Percentiles rank a stretch among this genome's conserved stretches.
Evolutionary conservation across 2,888 invertebrate species (phyloP).

Genomic region (Thelaira solivaga): DNA sequence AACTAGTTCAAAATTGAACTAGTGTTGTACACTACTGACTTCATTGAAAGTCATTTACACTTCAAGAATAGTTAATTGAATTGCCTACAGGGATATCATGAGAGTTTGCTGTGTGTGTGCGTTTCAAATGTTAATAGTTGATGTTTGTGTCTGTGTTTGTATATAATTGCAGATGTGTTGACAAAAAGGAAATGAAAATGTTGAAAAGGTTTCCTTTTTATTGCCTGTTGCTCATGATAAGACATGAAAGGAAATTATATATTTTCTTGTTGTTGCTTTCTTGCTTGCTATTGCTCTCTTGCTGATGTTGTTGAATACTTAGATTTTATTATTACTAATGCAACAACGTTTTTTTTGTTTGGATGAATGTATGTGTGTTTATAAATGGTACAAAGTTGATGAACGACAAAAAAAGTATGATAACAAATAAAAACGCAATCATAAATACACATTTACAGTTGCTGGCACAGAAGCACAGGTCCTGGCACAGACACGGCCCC

Average conservation of each 20-base stretch:
- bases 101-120: background rate
- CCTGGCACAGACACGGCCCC: background rate
- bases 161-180: slow-evolving; percentile 37
- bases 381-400: slow-evolving; percentile 33
- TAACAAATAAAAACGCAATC: slow-evolving; percentile 48
- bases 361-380: background rate
- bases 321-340: slow-evolving; percentile 35
- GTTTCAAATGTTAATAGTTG: background rate
- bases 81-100: background rate
- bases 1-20: no score
- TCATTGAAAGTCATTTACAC: no score
- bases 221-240: slow-evolving; percentile 62
- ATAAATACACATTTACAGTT: slow-evolving; percentile 43
- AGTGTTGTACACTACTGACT: no score
- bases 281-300: slow-evolving; percentile 61
- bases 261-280: slow-evolving; percentile 47
- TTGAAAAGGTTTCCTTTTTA: slow-evolving; percentile 51
- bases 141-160: background rate
- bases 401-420: slow-evolving; percentile 19
- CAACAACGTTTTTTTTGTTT: slow-evolving; percentile 9
- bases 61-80: no score
- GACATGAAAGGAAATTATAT: slow-evolving; percentile 59
- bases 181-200: slow-evolving; percentile 62
- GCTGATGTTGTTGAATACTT: slow-evolving; percentile 41
- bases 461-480: background rate